Conservation (phyloP, 2,888 invertebrate species). For the Nomada hirtipes region DNA sequence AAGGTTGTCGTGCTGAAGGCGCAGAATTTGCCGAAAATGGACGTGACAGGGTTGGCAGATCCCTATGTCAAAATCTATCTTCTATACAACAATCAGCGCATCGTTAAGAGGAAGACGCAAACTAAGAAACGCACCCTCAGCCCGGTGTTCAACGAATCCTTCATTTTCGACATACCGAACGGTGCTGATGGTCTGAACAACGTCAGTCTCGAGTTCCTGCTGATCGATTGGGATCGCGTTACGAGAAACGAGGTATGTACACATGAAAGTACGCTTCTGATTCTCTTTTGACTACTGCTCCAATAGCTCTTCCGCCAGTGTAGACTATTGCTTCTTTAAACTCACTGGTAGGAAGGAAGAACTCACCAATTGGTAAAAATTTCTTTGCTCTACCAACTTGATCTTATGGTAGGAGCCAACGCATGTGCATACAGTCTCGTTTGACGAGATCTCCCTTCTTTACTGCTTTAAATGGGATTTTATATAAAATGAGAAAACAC, state of each 20-base stretch:
- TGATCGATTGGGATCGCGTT: constrained; percentile 98
- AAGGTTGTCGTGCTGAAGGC: constrained; percentile 99
- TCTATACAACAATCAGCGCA: constrained; percentile 97
- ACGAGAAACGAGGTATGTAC: constrained; percentile 94
- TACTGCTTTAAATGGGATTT: no score
- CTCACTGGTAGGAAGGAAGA: no score
- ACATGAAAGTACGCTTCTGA: background rate
- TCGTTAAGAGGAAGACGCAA: constrained; percentile 99
- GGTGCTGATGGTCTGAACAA: constrained; percentile 91
- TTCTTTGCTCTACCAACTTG: no score
- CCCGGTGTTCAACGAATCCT: constrained; percentile 99
- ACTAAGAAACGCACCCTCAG: constrained; percentile 98
- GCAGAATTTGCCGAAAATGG: constrained; percentile 98
- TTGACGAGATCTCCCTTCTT: no score
- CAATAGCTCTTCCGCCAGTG: background rate
- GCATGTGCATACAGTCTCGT: no score
- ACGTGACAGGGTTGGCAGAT: constrained; percentile 98
- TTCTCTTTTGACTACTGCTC: background rate
- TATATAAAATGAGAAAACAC: no score
- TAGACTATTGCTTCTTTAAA: background rate
- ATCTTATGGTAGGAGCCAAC: no score
- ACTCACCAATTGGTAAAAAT: no score
- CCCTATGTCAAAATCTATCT: constrained; percentile 99
- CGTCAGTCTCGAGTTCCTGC: constrained; percentile 94
- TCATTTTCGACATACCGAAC: constrained; percentile 98